Conservation (phyloP, 1,140 invertebrate genomes). For the Drosophila sp. region DNA sequence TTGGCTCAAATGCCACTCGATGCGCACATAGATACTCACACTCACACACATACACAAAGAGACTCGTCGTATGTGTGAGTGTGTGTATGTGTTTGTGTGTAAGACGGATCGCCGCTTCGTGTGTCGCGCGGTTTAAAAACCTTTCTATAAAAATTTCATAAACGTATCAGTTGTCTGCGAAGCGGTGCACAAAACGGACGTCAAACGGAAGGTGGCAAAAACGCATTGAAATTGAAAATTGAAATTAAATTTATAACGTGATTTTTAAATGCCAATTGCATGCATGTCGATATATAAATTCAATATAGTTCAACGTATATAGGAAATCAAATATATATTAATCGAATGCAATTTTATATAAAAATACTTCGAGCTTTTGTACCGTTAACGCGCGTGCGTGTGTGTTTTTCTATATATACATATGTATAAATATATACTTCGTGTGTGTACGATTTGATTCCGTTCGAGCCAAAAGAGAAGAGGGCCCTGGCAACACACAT, state of each 20-base stretch:
- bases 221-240: conserved; percentile 21
- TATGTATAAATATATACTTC: neutral
- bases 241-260: conserved; percentile 13
- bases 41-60: conserved; percentile 17
- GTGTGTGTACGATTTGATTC: neutral
- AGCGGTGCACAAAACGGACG: conserved; percentile 82
- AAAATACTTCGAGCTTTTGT: neutral
- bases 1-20: conserved; percentile 57
- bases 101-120: conserved; percentile 42
- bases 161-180: conserved; percentile 83
- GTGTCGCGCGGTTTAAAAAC: conserved; percentile 68
- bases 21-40: conserved; percentile 47
- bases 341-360: conserved; percentile 14
- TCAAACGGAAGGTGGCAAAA: conserved; percentile 65
- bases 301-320: conserved; percentile 22
- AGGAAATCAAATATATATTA: conserved; percentile 32
- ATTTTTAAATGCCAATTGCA: conserved; percentile 10
- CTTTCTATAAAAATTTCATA: conserved; percentile 82
- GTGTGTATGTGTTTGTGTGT: conserved; percentile 32
- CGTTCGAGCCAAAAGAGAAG: neutral
- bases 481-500: conserved; percentile 1
- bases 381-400: neutral
- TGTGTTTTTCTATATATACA: neutral
- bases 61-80: neutral
- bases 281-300: conserved; percentile 24